These are phyloP conservation scores for Parus major DNA, from an alignment of 2,113 vertebrate genomes.

Conservation along the genomic window DNA sequence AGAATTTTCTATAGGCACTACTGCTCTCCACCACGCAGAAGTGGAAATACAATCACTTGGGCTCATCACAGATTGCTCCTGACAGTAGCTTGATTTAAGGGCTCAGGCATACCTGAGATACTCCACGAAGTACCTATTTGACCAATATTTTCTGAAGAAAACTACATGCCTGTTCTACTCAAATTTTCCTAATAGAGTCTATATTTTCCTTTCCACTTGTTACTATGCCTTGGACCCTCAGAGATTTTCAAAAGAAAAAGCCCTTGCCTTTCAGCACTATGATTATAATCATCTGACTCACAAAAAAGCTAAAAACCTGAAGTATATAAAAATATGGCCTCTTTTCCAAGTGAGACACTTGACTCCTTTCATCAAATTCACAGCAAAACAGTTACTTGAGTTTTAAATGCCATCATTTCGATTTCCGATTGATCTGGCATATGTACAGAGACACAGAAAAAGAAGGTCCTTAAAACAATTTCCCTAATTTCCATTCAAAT, in stretches of 20 bases:
- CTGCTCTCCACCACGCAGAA: background rate
- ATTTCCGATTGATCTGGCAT: background rate
- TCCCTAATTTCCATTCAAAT: background rate
- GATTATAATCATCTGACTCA: background rate
- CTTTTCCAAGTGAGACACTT: background rate
- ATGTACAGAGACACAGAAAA: background rate
- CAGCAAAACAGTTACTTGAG: background rate
- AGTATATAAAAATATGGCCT: background rate
- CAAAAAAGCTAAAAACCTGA: background rate
- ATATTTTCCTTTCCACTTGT: background rate
- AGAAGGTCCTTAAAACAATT: background rate
- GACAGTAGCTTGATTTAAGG: background rate
- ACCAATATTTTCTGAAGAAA: background rate
- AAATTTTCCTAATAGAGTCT: background rate
- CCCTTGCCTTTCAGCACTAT: background rate
- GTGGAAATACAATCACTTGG: background rate
- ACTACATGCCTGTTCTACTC: background rate
- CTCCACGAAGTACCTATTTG: background rate
- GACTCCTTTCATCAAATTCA: background rate
- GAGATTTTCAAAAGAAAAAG: background rate
- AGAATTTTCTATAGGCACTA: background rate
- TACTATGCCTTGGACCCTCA: background rate
- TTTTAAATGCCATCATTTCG: background rate
- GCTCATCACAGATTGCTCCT: background rate
- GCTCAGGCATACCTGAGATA: background rate